These are phyloP conservation scores for Triplophysa bombifrons DNA, from an alignment of 2,797 vertebrate genomes.

Conservation along the genomic window DNA sequence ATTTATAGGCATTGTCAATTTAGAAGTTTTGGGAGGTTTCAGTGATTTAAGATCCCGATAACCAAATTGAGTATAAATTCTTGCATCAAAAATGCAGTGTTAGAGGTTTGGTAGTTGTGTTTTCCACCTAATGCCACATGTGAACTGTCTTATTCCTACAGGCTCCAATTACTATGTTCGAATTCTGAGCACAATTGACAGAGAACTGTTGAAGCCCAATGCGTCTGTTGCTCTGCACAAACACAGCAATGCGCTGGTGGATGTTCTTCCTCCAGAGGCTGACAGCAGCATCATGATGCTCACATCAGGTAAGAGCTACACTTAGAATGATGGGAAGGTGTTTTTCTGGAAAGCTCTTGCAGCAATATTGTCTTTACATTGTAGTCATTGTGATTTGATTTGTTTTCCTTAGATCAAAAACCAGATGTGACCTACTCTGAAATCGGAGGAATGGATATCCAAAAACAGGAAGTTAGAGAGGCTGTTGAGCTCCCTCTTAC, in stretches of 20 bases:
- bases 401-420: slow-evolving; percentile 84
- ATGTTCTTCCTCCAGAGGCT: slow-evolving; percentile 92
- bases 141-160: slow-evolving; percentile 53
- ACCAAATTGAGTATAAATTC: too few relatives aligned
- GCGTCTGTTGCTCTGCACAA: slow-evolving; percentile 95
- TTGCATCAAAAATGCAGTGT: too few relatives aligned
- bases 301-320: slow-evolving; percentile 79
- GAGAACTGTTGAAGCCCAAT: slow-evolving; percentile 94
- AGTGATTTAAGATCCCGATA: too few relatives aligned
- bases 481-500: slow-evolving; percentile 95
- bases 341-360: not conserved
- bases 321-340: not conserved
- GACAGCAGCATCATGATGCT: slow-evolving; percentile 99
- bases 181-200: slow-evolving; percentile 94
- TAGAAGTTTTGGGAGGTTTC: too few relatives aligned
- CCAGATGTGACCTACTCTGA: slow-evolving; percentile 95
- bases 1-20: too few relatives aligned
- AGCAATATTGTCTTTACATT: not conserved
- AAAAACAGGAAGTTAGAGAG: slow-evolving; percentile 96
- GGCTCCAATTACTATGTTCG: slow-evolving; percentile 96
- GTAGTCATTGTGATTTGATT: not conserved
- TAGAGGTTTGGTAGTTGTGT: not conserved
- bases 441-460: slow-evolving; percentile 97
- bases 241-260: slow-evolving; percentile 94
- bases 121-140: not conserved